Conservation (phyloP, 35 echinoderm and acorn worm species). For the Ptychodera flava region DNA sequence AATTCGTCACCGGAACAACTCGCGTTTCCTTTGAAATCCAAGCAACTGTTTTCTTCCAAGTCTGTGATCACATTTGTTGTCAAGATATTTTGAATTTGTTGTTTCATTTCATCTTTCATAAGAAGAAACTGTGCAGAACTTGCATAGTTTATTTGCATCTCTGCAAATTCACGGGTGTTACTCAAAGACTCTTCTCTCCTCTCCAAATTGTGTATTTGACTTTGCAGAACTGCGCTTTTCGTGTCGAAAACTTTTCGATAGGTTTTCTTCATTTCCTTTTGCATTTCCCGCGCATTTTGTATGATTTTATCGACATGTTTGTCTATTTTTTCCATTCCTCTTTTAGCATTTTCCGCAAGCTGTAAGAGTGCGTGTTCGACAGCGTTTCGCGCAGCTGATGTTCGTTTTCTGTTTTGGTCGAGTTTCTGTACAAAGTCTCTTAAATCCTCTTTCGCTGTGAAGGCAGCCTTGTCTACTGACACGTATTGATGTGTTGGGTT, state of each 20-base stretch:
- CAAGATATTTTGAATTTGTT: neutral
- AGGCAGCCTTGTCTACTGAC: neutral
- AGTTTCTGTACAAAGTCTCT: neutral
- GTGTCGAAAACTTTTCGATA: neutral
- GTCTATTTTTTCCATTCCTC: neutral
- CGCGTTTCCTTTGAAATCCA: neutral
- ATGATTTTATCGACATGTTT: neutral
- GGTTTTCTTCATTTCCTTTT: neutral
- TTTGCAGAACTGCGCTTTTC: neutral
- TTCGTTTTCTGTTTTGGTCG: neutral
- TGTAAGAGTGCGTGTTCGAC: neutral
- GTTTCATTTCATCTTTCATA: neutral
- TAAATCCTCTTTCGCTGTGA: neutral
- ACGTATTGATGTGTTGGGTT: neutral
- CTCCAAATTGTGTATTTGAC: neutral
- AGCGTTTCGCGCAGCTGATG: neutral
- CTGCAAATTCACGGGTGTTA: neutral
- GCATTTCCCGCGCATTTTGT: neutral
- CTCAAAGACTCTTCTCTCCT: neutral
- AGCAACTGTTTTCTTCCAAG: neutral
- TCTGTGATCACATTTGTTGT: neutral
- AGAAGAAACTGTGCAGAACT: neutral
- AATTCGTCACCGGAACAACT: neutral
- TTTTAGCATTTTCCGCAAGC: neutral
- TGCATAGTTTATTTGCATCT: neutral